Base-by-base conservation (phyloP, 2,797 vertebrate genomes). In the Decapterus maruadsi region DNA sequence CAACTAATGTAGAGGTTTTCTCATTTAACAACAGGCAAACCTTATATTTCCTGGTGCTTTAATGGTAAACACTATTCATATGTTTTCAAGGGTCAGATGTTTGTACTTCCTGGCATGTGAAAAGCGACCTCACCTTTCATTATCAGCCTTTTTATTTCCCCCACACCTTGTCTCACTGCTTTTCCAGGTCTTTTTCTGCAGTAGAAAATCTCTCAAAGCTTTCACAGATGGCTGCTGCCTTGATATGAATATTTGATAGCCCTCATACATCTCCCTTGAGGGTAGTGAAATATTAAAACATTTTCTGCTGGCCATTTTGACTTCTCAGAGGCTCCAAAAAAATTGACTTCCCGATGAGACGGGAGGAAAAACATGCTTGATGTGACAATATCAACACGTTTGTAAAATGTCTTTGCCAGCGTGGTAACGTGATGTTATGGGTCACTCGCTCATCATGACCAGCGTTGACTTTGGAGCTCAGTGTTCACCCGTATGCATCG, bases 191-290 rank as follows among this genome's bases (percentile, higher is more conserved):
- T 74, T 80, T 73, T 83, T 78, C 80, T 84, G 70, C 70, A 62
- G 78, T 79, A 77, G 78, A 87, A 87, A 79, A 89, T 84, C 63
- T 91, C 87, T 90, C 67, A 45, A 55, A 89, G 88, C 77, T 74
- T 80, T 87, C 84, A 83, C 89, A 92, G 91, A 93, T 92, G 93
- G 89, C 87, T 84, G 84, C 89, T 77, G 87, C 84, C 75, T 81
- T 20, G 9, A 82, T 81, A 92, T 95, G 69, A 94, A 95, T 95
- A 92, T 94, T 94, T 94, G 83, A 95, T 93, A 68, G 86, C 51
- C 74, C 70, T 88, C 70, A 81, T 87, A 91, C 88, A 88, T 90
- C 89, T 90, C 91, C 80, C 91, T 77, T 54, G 89, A 92, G 90
- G 72, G 19, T 63, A 26, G 82, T 95, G 71, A 94, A 95, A 95